A percentile compares a stretch with the other conserved stretches of the same genome.
These are phyloP conservation scores for Brachionus plicatilis DNA, from an alignment of 1,140 invertebrate species.

Conservation along the genomic window DNA sequence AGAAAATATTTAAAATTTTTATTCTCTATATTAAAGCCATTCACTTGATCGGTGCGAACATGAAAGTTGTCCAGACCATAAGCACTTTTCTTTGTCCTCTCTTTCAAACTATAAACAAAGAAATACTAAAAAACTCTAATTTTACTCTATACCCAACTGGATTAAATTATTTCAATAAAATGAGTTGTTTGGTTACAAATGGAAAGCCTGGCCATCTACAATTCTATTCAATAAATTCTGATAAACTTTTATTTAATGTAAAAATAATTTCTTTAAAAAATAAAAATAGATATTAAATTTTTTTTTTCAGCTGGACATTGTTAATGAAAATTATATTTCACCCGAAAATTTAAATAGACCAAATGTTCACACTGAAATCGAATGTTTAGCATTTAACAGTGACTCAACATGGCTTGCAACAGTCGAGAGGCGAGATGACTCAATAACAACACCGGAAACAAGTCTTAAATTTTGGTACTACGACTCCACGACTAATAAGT, in stretches of 20 bases:
- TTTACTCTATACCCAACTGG: background rate
- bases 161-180: constrained; percentile 11
- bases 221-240: constrained; percentile 67
- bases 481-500: constrained; percentile 63
- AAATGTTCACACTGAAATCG: constrained; percentile 61
- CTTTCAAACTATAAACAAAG: background rate
- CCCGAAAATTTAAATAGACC: constrained; percentile 49
- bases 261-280: constrained; percentile 44
- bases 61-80: constrained; percentile 60
- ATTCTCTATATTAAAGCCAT: constrained; percentile 58
- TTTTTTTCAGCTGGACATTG: constrained; percentile 66
- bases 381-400: constrained; percentile 63
- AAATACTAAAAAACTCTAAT: background rate
- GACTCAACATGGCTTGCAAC: constrained; percentile 72
- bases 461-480: constrained; percentile 75
- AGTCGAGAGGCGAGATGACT: constrained; percentile 64
- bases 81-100: constrained; percentile 58
- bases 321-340: constrained; percentile 66
- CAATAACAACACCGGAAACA: constrained; percentile 61
- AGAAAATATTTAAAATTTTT: constrained; percentile 37
- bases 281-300: constrained; percentile 40
- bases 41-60: constrained; percentile 54
- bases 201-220: constrained; percentile 72
- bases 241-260: constrained; percentile 69
- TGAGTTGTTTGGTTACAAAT: constrained; percentile 56